phyloP scores from a whole-genome alignment of 2,888 invertebrate species.

The Lamellibrachia satsuma region DNA sequence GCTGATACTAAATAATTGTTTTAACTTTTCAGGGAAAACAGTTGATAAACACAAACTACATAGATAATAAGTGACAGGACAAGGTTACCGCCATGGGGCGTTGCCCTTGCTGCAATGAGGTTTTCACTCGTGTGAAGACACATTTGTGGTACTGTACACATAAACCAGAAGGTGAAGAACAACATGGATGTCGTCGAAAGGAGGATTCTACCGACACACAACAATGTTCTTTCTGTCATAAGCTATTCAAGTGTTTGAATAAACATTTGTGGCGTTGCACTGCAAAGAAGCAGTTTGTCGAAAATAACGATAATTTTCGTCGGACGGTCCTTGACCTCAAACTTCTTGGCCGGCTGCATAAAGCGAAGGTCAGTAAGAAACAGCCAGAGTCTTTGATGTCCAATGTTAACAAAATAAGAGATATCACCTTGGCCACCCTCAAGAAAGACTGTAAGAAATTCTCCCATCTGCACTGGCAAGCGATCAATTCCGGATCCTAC shows the following conservation, averaged over 20 bases:
- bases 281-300: not conserved
- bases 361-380: not conserved
- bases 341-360: not conserved
- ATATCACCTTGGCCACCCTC: not conserved
- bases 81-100: not conserved
- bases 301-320: not conserved
- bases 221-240: not conserved
- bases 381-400: not conserved
- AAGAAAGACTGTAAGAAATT: not conserved
- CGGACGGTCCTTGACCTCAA: not conserved
- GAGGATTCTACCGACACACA: not conserved
- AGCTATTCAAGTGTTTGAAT: too few species aligned
- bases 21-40: too few species aligned
- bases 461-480: not conserved
- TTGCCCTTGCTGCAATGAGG: not conserved
- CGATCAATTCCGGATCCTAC: not conserved
- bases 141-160: not conserved
- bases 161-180: not conserved
- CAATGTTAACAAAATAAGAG: not conserved
- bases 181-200: not conserved
- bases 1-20: too few species aligned
- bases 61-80: too few species aligned
- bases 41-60: too few species aligned
- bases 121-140: not conserved
- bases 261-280: not conserved